These are phyloP conservation scores for Andricus grossulariae DNA, from an alignment of 1,140 invertebrate species.

Conservation along the genomic window DNA sequence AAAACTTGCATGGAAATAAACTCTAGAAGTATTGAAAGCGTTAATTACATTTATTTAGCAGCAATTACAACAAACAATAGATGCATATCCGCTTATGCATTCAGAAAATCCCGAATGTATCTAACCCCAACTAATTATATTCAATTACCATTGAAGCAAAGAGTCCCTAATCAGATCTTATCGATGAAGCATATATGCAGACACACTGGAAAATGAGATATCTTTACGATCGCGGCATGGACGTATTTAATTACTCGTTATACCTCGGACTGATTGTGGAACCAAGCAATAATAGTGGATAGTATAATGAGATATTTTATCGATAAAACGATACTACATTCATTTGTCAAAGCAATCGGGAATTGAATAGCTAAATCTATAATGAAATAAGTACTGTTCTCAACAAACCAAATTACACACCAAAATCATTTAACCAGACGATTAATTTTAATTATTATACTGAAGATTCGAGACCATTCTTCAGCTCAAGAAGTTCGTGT, in stretches of 20 bases:
- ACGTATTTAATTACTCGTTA: constrained; percentile 28
- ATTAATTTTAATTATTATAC: no score
- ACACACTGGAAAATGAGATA: constrained; percentile 27
- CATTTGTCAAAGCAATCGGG: constrained; percentile 24
- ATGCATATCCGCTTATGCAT: constrained; percentile 3
- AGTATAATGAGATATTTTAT: constrained; percentile 30
- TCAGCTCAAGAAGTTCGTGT: no score
- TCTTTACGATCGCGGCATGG: constrained; percentile 22
- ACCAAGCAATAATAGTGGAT: constrained; percentile 28
- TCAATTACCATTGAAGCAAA: constrained; percentile 26
- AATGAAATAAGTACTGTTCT: constrained; percentile 13
- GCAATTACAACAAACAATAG: constrained; percentile 16
- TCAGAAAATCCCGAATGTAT: not conserved
- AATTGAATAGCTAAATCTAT: constrained; percentile 21
- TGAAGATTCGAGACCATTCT: no score
- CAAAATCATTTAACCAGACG: not conserved
- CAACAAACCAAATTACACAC: not conserved
- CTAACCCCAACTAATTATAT: constrained; percentile 22
- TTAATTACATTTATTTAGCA: no score
- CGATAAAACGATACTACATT: constrained; percentile 26
- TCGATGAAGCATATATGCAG: not conserved
- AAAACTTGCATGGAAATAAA: no score
- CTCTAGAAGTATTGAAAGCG: no score
- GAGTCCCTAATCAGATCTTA: constrained; percentile 30
- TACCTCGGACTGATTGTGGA: constrained; percentile 24